phyloP scores from a whole-genome alignment of 2,888 invertebrate genomes.

The Labia minor region DNA sequence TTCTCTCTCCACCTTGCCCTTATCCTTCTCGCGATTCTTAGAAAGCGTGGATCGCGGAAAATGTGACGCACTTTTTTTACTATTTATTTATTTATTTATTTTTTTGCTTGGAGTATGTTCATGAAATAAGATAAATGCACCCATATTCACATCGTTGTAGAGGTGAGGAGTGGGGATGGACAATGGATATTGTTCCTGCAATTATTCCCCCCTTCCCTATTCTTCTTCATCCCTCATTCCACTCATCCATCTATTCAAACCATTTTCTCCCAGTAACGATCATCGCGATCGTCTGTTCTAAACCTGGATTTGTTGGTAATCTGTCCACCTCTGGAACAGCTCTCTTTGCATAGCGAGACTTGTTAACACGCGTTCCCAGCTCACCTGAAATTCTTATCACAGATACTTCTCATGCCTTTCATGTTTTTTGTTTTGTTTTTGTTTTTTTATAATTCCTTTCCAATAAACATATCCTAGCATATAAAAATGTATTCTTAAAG shows the following conservation, averaged over 20 bases:
- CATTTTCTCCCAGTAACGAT: background rate
- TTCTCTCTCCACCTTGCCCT: background rate
- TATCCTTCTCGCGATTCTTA: background rate
- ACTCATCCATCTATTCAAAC: background rate
- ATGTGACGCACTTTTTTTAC: background rate
- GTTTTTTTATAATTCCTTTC: too few species aligned
- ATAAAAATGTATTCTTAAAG: too few species aligned
- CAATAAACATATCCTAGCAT: too few species aligned
- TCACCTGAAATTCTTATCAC: background rate
- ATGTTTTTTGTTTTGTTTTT: background rate
- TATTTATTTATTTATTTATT: too few species aligned
- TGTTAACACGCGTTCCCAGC: background rate
- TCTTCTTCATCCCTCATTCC: too few species aligned
- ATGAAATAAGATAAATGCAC: too few species aligned
- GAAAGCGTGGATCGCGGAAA: constrained; percentile 13
- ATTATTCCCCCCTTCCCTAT: too few species aligned
- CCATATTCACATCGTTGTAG: too few species aligned
- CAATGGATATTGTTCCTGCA: too few species aligned
- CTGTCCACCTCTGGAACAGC: background rate
- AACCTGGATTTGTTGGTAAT: background rate
- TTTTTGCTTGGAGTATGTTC: too few species aligned
- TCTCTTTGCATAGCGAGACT: background rate
- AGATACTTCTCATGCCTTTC: background rate
- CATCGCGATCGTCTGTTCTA: background rate
- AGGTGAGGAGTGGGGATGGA: too few species aligned